These are phyloP conservation scores for Drosophila lacicola DNA, from an alignment of 2,888 invertebrate genomes.

Conservation along the genomic window DNA sequence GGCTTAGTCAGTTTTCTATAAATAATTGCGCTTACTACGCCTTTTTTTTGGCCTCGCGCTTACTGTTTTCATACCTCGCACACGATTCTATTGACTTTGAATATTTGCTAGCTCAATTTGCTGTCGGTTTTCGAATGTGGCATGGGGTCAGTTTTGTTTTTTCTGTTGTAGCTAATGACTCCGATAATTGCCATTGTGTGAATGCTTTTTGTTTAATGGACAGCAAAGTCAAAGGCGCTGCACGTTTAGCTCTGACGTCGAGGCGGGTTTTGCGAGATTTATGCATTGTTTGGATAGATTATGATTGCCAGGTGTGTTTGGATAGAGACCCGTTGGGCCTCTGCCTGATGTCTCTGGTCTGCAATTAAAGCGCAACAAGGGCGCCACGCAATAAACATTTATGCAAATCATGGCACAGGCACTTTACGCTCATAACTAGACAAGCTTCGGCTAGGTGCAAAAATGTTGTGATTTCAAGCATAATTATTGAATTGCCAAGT, in stretches of 20 bases:
- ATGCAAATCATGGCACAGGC: conserved; percentile 69
- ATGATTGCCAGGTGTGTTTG: conserved; percentile 64
- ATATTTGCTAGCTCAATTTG: conserved; percentile 62
- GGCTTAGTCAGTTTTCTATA: conserved; percentile 27
- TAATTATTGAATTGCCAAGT: conserved; percentile 49
- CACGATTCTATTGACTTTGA: conserved; percentile 59
- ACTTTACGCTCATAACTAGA: conserved; percentile 44
- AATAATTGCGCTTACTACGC: conserved; percentile 32
- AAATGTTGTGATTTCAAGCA: conserved; percentile 38
- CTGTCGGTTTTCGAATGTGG: conserved; percentile 25
- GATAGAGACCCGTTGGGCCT: neutral
- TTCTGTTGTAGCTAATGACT: conserved; percentile 63
- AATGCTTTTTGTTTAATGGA: conserved; percentile 57
- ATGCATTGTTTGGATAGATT: conserved; percentile 40
- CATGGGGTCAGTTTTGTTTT: conserved; percentile 44
- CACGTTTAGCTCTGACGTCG: conserved; percentile 34
- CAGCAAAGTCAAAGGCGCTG: conserved; percentile 38
- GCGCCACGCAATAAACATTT: conserved; percentile 53
- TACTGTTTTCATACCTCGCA: conserved; percentile 9
- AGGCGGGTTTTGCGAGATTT: conserved; percentile 6
- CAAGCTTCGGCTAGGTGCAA: conserved; percentile 24
- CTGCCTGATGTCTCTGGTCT: conserved; percentile 10
- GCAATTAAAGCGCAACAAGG: conserved; percentile 73
- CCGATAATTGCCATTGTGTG: conserved; percentile 77
- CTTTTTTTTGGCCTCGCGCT: conserved; percentile 40